Conservation (phyloP, 2,113 vertebrate species). For the Dromas ardeola region DNA sequence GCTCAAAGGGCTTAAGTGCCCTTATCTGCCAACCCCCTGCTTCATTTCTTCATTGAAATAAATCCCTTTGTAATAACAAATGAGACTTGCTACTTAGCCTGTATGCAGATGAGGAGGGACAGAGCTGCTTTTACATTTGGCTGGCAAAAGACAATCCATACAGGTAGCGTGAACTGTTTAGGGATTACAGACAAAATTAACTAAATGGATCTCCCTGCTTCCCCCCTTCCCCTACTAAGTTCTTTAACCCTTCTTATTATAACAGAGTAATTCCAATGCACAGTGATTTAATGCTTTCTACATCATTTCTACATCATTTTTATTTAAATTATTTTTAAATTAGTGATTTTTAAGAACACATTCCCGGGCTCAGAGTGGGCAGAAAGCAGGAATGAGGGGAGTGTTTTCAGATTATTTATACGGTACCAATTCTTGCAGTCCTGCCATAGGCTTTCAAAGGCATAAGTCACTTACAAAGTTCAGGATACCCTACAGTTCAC, state of each 20-base stretch:
- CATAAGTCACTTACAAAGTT: not conserved
- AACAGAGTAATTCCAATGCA: not conserved
- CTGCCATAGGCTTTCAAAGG: not conserved
- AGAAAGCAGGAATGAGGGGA: not conserved
- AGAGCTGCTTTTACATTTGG: conserved; percentile 10
- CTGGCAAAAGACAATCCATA: not conserved
- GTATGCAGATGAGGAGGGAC: conserved; percentile 59
- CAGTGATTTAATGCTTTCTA: not conserved
- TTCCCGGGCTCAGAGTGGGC: not conserved
- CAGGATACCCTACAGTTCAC: not conserved
- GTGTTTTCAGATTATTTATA: not conserved
- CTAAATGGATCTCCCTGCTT: not conserved
- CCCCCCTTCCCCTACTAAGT: not conserved
- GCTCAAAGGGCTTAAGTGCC: conserved; percentile 62
- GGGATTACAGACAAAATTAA: conserved; percentile 41
- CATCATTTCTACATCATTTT: not conserved
- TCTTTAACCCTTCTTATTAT: conserved; percentile 6
- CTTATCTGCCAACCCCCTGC: conserved; percentile 64
- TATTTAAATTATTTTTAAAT: not conserved
- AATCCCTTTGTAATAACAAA: conserved; percentile 72
- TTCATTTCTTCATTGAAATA: conserved; percentile 73
- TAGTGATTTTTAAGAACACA: not conserved
- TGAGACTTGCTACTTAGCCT: conserved; percentile 41
- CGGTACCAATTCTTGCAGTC: not conserved
- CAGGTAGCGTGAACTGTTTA: not conserved